Evolutionary conservation across 2,113 vertebrate genomes (phyloP).

Genomic region (Mola mola): DNA sequence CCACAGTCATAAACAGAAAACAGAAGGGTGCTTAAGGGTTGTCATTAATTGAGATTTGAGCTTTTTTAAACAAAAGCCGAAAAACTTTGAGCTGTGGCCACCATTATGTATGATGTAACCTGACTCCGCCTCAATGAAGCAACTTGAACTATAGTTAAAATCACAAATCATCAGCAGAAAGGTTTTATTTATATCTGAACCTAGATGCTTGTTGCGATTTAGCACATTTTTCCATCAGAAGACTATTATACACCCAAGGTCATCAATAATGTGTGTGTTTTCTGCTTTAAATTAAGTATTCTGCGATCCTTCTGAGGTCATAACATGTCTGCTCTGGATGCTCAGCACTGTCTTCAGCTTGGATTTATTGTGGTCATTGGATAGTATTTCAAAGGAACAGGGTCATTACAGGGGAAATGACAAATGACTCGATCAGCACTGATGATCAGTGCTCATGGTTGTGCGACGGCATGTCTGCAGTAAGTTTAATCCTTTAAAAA

Average conservation of each 20-base stretch:
- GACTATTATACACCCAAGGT: background rate
- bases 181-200: too few species aligned
- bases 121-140: too few species aligned
- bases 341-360: slow-evolving; percentile 2
- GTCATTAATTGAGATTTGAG: background rate
- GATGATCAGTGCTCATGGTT: background rate
- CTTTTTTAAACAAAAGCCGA: background rate
- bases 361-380: slow-evolving; percentile 4
- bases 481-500: too few species aligned
- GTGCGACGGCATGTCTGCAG: too few species aligned
- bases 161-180: too few species aligned
- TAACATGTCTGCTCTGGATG: slow-evolving; percentile 11
- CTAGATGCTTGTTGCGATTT: too few species aligned
- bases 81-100: background rate
- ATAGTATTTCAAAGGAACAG: background rate
- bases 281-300: slow-evolving; percentile 1
- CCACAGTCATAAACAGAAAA: background rate
- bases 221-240: too few species aligned
- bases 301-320: background rate
- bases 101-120: too few species aligned
- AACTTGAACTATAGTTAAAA: too few species aligned
- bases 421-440: background rate
- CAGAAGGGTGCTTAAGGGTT: background rate
- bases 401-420: slow-evolving; percentile 3
- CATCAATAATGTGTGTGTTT: slow-evolving; percentile 14